Evolutionary conservation across 2,888 invertebrate species (phyloP).

Genomic region (Euclidia mi): DNA sequence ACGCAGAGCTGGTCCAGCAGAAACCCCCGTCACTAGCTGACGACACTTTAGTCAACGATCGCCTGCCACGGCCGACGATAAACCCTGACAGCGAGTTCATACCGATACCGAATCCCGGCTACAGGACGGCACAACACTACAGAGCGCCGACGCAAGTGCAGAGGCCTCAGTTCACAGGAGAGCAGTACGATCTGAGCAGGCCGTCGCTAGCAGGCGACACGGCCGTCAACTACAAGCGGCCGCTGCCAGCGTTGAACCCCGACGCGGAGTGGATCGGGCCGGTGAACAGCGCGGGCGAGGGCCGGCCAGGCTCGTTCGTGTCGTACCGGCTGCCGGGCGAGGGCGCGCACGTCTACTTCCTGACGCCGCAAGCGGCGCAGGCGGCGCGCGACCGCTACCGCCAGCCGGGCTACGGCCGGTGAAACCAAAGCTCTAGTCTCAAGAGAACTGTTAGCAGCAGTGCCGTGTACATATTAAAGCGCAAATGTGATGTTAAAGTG

Average conservation of each 20-base stretch:
- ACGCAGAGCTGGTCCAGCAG: conserved; percentile 73
- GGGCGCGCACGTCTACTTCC: conserved; percentile 94
- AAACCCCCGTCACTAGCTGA: conserved; percentile 88
- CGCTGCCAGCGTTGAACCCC: conserved; percentile 88
- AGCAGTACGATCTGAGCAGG: conserved; percentile 82
- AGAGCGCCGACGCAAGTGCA: conserved; percentile 72
- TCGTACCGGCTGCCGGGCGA: conserved; percentile 94
- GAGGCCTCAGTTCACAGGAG: conserved; percentile 77
- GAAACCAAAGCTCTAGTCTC: conserved; percentile 89
- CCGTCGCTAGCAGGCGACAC: conserved; percentile 85
- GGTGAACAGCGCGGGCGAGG: conserved; percentile 83
- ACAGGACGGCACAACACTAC: conserved; percentile 76
- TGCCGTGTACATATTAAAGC: conserved; percentile 86
- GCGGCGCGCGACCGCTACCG: conserved; percentile 77
- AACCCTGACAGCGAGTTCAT: conserved; percentile 93
- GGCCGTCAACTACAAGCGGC: conserved; percentile 90
- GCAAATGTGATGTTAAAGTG: conserved; percentile 90
- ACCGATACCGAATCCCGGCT: conserved; percentile 84
- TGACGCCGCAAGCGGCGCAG: conserved; percentile 91
- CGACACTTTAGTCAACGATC: conserved; percentile 93
- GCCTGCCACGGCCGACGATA: conserved; percentile 91
- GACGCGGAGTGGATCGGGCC: conserved; percentile 91
- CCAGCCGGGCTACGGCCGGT: conserved; percentile 83
- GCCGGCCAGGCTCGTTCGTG: conserved; percentile 91
- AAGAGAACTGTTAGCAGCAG: conserved; percentile 76